Evolutionary conservation across 2,888 invertebrate genomes (phyloP).

Genomic region (Ophion costatus): DNA sequence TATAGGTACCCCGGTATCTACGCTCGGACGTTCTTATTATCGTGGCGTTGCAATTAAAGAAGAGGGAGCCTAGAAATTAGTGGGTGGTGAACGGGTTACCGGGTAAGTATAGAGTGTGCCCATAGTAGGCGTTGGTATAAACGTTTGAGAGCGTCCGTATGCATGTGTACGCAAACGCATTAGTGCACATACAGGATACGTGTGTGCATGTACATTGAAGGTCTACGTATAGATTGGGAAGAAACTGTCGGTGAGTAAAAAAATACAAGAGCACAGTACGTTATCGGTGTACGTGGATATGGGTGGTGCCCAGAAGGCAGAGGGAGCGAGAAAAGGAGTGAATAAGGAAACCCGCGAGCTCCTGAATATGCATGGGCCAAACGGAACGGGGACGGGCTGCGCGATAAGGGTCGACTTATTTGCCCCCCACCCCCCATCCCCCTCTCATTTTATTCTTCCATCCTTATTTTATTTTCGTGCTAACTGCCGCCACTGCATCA

Average conservation of each 20-base stretch:
- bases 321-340: constrained; percentile 67
- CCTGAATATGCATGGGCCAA: constrained; percentile 82
- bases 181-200: neutral
- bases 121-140: constrained; percentile 67
- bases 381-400: constrained; percentile 79
- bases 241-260: constrained; percentile 52
- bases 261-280: constrained; percentile 32
- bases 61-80: constrained; percentile 81
- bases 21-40: constrained; percentile 77
- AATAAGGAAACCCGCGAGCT: constrained; percentile 69
- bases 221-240: constrained; percentile 26
- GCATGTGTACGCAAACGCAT: constrained; percentile 28
- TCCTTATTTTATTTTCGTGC: constrained; percentile 82
- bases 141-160: constrained; percentile 67
- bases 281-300: constrained; percentile 53
- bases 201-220: neutral
- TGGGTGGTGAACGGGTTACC: constrained; percentile 78
- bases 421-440: constrained; percentile 75
- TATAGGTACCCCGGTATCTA: constrained; percentile 61
- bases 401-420: constrained; percentile 83
- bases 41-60: constrained; percentile 80
- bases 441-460: constrained; percentile 79
- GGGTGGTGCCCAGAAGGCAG: constrained; percentile 66
- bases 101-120: constrained; percentile 78
- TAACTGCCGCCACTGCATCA: constrained; percentile 77